A percentile compares a stretch with the other conserved stretches of the same genome.
phyloP scores from a whole-genome alignment of 1,140 invertebrate genomes.

The Drosophila erecta region DNA sequence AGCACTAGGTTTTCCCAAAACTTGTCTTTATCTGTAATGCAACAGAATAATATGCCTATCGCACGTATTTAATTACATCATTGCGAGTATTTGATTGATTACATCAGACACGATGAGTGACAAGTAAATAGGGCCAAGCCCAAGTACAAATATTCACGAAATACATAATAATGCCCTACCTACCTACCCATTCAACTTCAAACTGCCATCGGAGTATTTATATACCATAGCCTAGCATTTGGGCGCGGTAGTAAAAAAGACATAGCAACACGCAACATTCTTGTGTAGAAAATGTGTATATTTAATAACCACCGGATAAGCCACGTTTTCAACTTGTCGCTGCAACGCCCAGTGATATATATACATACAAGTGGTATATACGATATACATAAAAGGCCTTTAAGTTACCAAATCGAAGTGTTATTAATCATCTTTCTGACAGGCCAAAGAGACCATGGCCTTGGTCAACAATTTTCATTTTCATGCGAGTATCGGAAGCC shows the following conservation, averaged over 20 bases:
- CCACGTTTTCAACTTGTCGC: constrained; percentile 16
- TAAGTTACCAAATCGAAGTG: constrained; percentile 13
- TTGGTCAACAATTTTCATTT: constrained; percentile 68
- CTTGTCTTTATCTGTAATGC: not conserved
- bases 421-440: constrained; percentile 63
- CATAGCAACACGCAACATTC: constrained; percentile 23
- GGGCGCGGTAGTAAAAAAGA: constrained; percentile 45
- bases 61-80: no score
- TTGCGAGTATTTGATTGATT: not conserved
- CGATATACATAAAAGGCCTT: not conserved
- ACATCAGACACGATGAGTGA: constrained; percentile 1
- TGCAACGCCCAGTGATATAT: constrained; percentile 28
- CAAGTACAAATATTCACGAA: not conserved
- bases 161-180: not conserved
- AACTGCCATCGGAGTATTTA: not conserved
- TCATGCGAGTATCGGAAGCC: constrained; percentile 64
- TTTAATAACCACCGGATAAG: constrained; percentile 8
- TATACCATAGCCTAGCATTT: constrained; percentile 41
- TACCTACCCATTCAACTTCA: constrained; percentile 14
- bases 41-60: no score
- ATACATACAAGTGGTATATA: not conserved
- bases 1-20: no score
- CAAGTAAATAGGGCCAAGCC: not conserved
- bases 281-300: constrained; percentile 22
- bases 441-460: constrained; percentile 22